Base-by-base conservation (phyloP, 30 jellyfish, hydroid and myxozoan genomes). In the Morbakka virulenta region DNA sequence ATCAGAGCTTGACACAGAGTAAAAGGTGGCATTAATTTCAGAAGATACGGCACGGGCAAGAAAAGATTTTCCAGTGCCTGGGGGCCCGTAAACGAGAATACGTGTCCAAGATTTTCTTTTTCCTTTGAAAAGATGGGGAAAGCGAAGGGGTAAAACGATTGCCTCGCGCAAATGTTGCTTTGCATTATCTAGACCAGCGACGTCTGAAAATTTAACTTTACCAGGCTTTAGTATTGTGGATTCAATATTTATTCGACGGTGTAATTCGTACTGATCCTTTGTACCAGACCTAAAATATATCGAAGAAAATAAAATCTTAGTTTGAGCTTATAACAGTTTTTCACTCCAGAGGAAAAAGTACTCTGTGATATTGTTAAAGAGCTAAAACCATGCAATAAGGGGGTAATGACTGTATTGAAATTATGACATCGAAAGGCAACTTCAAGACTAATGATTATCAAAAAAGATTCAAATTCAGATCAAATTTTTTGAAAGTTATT, bases 41-140 rank as follows among this genome's bases (percentile, higher is more conserved):
- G 95, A 67, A n/a, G 98, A 85, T 13, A 92, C 86, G 0, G 98
- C 98, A 21, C 85, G 88, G 28, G 98, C 98, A 35, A 92, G 57
- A 33, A 93, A 67, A 24, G 98, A 92, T 33, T 92, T 92, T 28
- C 98, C 98, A 0, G 98, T 92, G 27, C 97, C 97, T 1, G 98
- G 98, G 0, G 98, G 96, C 2, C 98, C 98, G 51, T 77, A 92
- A 62, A 92, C 35, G 63, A 92, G 74, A 33, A 92, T 92, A 41
- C 94, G 80, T 64, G 84, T 81, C 98, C 98, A 92, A 2, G 98
- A 96, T 74, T 86, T 85, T 50, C 96, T 33, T 0, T 79, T 79
- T 3, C 92, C 94, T 9, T 35, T 74, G 81, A 92, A 92, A 75
- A 92, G 67, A 72, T 92, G 98, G 23, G 98, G 98, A 69, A 76